These are phyloP conservation scores for Carapus acus DNA, from an alignment of 2,797 vertebrate genomes.

Conservation along the genomic window DNA sequence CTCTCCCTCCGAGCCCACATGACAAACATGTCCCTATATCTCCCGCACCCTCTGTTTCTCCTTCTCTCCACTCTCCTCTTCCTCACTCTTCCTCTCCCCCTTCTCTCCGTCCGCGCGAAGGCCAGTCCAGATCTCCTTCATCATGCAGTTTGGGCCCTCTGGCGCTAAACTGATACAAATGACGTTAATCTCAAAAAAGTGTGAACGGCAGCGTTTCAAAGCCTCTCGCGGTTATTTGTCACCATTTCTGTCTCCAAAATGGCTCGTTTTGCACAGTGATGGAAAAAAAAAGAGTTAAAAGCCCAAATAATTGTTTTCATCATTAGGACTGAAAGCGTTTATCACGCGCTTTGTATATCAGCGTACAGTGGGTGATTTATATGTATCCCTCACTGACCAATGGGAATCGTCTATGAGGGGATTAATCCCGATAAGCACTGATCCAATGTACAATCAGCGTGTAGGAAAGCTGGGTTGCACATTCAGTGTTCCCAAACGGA, in stretches of 20 bases:
- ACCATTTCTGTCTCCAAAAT: constrained; percentile 70
- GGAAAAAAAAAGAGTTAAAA: constrained; percentile 68
- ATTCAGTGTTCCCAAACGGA: constrained; percentile 58
- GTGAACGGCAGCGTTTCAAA: constrained; percentile 70
- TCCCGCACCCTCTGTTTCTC: constrained; percentile 16
- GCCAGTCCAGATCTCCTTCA: constrained; percentile 58
- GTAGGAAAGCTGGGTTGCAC: constrained; percentile 53
- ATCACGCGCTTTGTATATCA: constrained; percentile 68
- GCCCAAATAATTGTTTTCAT: constrained; percentile 76
- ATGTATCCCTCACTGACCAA: constrained; percentile 48
- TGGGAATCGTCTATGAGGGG: constrained; percentile 50
- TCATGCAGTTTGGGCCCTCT: constrained; percentile 62
- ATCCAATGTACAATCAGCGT: constrained; percentile 62
- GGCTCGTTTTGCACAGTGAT: constrained; percentile 61
- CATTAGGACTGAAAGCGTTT: constrained; percentile 60
- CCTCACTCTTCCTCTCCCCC: constrained; percentile 32
- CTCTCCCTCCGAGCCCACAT: constrained; percentile 45
- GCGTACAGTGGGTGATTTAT: constrained; percentile 67
- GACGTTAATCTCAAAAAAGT: constrained; percentile 72
- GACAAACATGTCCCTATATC: constrained; percentile 56
- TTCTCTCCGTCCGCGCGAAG: constrained; percentile 35
- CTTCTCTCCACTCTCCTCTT: constrained; percentile 17
- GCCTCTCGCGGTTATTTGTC: constrained; percentile 70
- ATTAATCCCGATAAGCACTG: constrained; percentile 73
- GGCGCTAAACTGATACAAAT: constrained; percentile 79